These are phyloP conservation scores for Rugalucina vietnamica DNA, from an alignment of 2,888 invertebrate species.

Conservation along the genomic window DNA sequence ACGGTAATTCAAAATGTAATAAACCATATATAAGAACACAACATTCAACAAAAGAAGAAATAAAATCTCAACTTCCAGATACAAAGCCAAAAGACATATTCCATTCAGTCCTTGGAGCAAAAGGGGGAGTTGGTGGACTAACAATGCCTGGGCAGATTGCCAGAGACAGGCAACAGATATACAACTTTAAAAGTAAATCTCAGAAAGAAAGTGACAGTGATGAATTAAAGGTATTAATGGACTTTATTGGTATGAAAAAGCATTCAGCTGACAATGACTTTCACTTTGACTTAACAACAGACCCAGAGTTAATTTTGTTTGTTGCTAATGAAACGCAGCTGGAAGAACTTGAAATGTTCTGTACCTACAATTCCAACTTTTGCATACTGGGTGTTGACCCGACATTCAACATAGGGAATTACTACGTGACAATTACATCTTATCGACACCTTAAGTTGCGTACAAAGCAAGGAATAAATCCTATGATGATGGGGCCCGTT, in stretches of 20 bases:
- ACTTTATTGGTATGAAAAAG: neutral
- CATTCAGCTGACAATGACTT: neutral
- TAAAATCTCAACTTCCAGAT: neutral
- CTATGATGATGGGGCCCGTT: neutral
- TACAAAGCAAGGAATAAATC: neutral
- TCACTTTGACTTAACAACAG: neutral
- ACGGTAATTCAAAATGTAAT: neutral
- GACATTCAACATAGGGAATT: neutral
- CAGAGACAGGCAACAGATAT: neutral
- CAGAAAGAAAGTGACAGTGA: neutral
- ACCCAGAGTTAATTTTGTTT: neutral
- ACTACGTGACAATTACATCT: neutral
- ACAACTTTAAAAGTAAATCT: neutral
- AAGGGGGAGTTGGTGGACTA: neutral
- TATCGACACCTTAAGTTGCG: neutral
- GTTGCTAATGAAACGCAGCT: neutral
- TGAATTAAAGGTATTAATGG: neutral
- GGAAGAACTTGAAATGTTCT: neutral
- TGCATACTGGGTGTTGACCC: neutral
- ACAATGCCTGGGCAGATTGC: neutral
- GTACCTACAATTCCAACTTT: neutral
- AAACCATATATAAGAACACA: neutral
- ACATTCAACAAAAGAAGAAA: neutral
- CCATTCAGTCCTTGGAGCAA: neutral
- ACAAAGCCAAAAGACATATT: neutral